phyloP scores from a whole-genome alignment of 1,140 invertebrate species.

The Lucilia sericata region DNA sequence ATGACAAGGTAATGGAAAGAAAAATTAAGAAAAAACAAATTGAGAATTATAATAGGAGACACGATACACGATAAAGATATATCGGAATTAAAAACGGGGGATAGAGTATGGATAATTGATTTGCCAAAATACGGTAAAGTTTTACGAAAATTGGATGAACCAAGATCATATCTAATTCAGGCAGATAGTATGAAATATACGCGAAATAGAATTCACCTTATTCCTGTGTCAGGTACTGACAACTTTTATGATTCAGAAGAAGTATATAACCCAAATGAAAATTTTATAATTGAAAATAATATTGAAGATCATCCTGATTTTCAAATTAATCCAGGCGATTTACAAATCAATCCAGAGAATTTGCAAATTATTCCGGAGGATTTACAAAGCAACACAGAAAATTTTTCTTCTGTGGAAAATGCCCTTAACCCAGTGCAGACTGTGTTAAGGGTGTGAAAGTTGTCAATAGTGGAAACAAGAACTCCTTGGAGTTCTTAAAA shows the following conservation, averaged over 20 bases:
- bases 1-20: not conserved
- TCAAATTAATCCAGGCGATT: not conserved
- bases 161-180: not conserved
- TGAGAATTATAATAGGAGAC: conserved; percentile 30
- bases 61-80: not conserved
- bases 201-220: not conserved
- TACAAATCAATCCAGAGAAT: too few relatives aligned
- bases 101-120: too few relatives aligned
- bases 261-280: not conserved
- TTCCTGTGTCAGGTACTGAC: too few relatives aligned
- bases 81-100: too few relatives aligned
- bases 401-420: not conserved
- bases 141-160: not conserved
- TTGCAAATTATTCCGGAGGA: not conserved
- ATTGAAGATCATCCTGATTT: not conserved
- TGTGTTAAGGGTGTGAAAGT: too few relatives aligned
- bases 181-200: not conserved
- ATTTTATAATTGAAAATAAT: not conserved
- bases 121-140: not conserved
- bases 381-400: not conserved
- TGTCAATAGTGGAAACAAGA: too few relatives aligned
- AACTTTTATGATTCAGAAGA: conserved; percentile 10
- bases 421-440: too few relatives aligned
- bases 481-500: too few relatives aligned
- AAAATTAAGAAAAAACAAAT: not conserved